Evolutionary conservation across 1,140 invertebrate genomes (phyloP), one percentile per base, ranked within the genome.

Genomic region (Heliconius melpomene): DNA sequence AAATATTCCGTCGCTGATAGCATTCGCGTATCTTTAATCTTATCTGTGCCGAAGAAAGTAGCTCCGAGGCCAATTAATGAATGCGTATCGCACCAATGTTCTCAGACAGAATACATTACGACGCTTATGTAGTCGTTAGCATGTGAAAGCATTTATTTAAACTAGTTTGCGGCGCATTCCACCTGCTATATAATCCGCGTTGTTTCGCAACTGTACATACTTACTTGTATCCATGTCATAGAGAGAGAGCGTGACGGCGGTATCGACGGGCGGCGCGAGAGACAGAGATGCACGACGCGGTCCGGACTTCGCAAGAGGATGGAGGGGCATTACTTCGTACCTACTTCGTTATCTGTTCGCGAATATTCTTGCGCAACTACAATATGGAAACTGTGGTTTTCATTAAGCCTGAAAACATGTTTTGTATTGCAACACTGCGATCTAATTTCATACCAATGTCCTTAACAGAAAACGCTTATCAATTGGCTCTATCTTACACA

Each of bases 151-250:
- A 92, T 89, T 89, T 90, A 92, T 90, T 92, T 89, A 90, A 94
- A 94, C 93, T 89, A 86, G 92, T 93, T 93, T 91, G 88, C 88
- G 86, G 88, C 88, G 89, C 91, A 91, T 93, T 91, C 92, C 92
- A 94, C 93, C 91, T 94, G 93, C 93, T 92, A 93, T 93, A 93
- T 94, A 93, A 94, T 93, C 92, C 91, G 92, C 92, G 91, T 82
- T 92, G 88, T 94, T 93, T 94, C 93, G 93, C 93, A 94, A 94
- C 88, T 90, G 83, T 87, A 86, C 83, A 89, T 87, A 85, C 81
- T 87, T 87, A 84, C 81, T 87, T 83, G 91, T 93, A 92, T 92
- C 88, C 93, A 91, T 94, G 93, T 93, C 92, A 94, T 81, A 85
- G 87, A 78, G 88, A 82, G 60, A 20, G 87, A 91, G 78, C 11